Percentiles rank a stretch among this genome's conserved stretches.
These are phyloP conservation scores for Drosophila nasuta DNA, from an alignment of 1,140 invertebrate species.

Conservation along the genomic window DNA sequence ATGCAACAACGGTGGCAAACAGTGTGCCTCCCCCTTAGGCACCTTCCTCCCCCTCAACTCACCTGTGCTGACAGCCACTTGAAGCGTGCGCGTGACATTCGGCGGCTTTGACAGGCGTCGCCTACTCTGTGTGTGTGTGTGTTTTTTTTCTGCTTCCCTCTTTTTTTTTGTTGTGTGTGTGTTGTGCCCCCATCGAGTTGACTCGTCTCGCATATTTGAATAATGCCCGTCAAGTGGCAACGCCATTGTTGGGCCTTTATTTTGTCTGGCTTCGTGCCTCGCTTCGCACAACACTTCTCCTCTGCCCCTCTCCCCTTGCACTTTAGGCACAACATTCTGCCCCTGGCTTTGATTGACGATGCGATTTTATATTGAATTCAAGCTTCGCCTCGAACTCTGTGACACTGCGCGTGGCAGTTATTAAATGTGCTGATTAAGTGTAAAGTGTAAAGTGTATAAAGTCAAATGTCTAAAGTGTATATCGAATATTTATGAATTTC, in stretches of 20 bases:
- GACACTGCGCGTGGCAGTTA: slow-evolving; percentile 71
- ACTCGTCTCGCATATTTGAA: slow-evolving; percentile 57
- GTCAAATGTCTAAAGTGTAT: slow-evolving; percentile 31
- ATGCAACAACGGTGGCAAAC: neutral
- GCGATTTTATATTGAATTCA: slow-evolving; percentile 71
- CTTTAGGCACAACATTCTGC: slow-evolving; percentile 14
- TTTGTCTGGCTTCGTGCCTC: slow-evolving; percentile 42
- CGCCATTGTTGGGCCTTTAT: slow-evolving; percentile 53
- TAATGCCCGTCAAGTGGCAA: slow-evolving; percentile 76
- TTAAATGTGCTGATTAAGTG: slow-evolving; percentile 80
- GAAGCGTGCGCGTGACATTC: slow-evolving; percentile 75
- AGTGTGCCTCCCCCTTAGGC: neutral
- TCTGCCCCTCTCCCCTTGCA: neutral
- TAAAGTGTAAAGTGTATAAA: slow-evolving; percentile 55
- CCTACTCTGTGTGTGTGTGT: neutral
- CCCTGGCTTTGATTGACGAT: slow-evolving; percentile 68
- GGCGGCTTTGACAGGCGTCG: slow-evolving; percentile 64
- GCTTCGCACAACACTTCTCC: too few species aligned
- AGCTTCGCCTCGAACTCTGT: slow-evolving; percentile 16
- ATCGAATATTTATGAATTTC: slow-evolving; percentile 75
- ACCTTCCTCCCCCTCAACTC: neutral
- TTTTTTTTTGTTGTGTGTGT: neutral
- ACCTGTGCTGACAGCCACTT: slow-evolving; percentile 63
- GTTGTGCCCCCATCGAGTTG: slow-evolving; percentile 4
- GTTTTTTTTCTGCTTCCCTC: slow-evolving; percentile 22